Evolutionary conservation across 2,888 invertebrate genomes (phyloP).

Genomic region (Sericinus montela): DNA sequence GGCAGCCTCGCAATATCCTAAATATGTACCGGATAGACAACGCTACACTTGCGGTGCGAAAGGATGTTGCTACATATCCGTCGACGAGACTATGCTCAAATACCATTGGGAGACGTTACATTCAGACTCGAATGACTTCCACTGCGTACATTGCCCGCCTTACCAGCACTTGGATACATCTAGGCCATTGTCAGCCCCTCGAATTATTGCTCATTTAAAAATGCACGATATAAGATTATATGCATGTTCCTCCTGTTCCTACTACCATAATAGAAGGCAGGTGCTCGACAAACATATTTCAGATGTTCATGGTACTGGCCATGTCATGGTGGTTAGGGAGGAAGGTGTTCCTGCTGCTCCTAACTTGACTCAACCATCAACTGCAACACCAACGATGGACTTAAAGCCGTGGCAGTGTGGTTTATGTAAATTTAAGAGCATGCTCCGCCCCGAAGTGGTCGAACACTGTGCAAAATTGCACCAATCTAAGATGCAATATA

Average conservation of each 20-base stretch:
- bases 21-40: slow-evolving; percentile 71
- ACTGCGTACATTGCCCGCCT: slow-evolving; percentile 86
- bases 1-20: slow-evolving; percentile 51
- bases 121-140: slow-evolving; percentile 76
- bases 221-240: slow-evolving; percentile 86
- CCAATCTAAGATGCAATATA: slow-evolving; percentile 83
- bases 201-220: slow-evolving; percentile 85
- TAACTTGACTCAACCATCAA: slow-evolving; percentile 25
- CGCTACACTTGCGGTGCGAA: slow-evolving; percentile 86
- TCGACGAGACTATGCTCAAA: slow-evolving; percentile 84
- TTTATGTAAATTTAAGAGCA: slow-evolving; percentile 81
- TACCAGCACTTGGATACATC: slow-evolving; percentile 69
- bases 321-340: slow-evolving; percentile 58
- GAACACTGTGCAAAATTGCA: slow-evolving; percentile 81
- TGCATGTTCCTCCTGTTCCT: slow-evolving; percentile 84
- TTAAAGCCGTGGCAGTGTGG: slow-evolving; percentile 85
- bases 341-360: slow-evolving; percentile 38
- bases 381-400: slow-evolving; percentile 52
- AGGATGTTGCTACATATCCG: slow-evolving; percentile 84
- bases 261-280: slow-evolving; percentile 81
- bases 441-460: slow-evolving; percentile 79
- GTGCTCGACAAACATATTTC: slow-evolving; percentile 83
- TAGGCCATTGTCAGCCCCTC: slow-evolving; percentile 73
- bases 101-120: slow-evolving; percentile 87
- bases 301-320: slow-evolving; percentile 79